Conservation (phyloP, 2,113 vertebrate genomes). For the Ictalurus furcatus region DNA sequence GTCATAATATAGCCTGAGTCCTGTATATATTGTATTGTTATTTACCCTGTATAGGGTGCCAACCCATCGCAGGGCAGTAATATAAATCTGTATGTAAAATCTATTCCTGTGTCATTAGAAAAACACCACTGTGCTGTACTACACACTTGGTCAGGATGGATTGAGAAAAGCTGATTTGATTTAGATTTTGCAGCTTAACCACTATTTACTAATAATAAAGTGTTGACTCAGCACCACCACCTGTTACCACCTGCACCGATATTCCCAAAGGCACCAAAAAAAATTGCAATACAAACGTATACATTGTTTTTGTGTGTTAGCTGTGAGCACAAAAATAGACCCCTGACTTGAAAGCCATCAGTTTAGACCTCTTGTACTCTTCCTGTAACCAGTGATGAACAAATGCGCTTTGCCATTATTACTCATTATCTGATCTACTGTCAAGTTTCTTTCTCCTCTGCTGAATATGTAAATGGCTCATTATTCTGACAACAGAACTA, state of each 20-base stretch:
- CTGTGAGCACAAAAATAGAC: not conserved
- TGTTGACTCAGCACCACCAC: not conserved
- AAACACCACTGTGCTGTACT: not conserved
- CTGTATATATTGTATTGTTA: too few relatives aligned
- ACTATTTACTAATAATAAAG: not conserved
- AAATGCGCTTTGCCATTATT: not conserved
- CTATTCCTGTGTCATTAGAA: too few relatives aligned
- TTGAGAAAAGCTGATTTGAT: not conserved
- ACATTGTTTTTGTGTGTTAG: not conserved
- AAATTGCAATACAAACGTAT: too few relatives aligned
- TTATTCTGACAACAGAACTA: conserved; percentile 36
- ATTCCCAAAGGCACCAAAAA: not conserved
- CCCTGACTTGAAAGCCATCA: not conserved
- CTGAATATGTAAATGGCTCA: conserved; percentile 29
- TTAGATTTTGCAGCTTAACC: not conserved
- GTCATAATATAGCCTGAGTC: too few relatives aligned
- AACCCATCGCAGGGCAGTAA: not conserved
- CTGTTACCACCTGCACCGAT: not conserved
- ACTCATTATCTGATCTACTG: conserved; percentile 13
- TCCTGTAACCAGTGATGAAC: not conserved
- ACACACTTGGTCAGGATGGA: not conserved
- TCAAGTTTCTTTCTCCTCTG: not conserved
- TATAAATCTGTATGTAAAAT: not conserved
- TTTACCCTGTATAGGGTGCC: too few relatives aligned
- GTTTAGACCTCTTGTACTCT: not conserved